Percentiles rank a stretch among this genome's conserved stretches.
These are phyloP conservation scores for Protobothrops flavoviridis DNA, from an alignment of 2,113 vertebrate species.

Conservation along the genomic window DNA sequence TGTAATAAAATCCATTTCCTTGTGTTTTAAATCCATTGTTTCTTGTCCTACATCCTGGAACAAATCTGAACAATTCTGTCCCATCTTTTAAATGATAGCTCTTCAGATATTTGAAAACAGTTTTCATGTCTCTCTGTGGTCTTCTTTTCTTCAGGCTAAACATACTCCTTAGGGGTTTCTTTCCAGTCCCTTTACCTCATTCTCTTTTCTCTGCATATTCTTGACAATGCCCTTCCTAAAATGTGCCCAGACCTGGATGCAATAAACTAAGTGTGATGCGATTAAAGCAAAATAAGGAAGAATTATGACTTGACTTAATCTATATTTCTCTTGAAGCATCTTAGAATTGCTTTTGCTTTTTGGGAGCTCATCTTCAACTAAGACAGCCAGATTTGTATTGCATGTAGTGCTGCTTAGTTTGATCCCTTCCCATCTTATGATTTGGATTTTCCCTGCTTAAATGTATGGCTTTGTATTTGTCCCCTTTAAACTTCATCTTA, in stretches of 20 bases:
- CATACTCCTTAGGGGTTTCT: not conserved
- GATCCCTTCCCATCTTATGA: not conserved
- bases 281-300: not conserved
- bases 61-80: not conserved
- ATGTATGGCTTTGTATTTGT: not conserved
- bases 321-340: not conserved
- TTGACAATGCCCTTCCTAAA: not conserved
- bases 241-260: not conserved
- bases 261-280: not conserved
- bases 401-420: not conserved
- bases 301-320: not conserved
- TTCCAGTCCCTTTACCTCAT: not conserved
- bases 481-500: not conserved
- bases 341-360: not conserved
- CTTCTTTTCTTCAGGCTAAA: not conserved
- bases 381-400: not conserved
- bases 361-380: not conserved
- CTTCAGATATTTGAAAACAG: not conserved
- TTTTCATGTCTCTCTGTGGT: not conserved
- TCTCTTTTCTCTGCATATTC: not conserved
- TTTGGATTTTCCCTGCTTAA: not conserved
- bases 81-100: not conserved
- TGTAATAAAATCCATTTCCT: not conserved
- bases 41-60: not conserved
- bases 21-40: not conserved